phyloP scores from a whole-genome alignment of 2,888 invertebrate genomes.

The Pardosa pseudoannulata region DNA sequence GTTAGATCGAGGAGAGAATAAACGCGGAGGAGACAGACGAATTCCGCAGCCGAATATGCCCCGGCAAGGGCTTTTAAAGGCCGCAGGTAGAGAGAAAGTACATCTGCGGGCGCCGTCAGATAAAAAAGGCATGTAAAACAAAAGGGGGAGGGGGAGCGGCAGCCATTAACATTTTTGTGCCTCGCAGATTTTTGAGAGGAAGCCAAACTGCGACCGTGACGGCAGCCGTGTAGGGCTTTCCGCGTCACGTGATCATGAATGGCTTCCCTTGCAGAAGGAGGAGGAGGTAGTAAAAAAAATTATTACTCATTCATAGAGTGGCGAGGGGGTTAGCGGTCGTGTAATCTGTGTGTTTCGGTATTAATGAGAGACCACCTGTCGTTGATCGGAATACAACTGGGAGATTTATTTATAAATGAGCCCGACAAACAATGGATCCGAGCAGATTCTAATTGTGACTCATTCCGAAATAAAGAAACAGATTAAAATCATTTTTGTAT shows the following conservation, averaged over 20 bases:
- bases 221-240: conserved; percentile 35
- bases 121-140: neutral
- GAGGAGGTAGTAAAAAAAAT: neutral
- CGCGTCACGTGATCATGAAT: conserved; percentile 35
- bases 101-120: neutral
- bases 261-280: conserved; percentile 35
- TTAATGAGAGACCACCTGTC: neutral
- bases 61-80: neutral
- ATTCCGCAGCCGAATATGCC: neutral
- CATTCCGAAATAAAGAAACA: too few species aligned
- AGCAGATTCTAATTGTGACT: too few species aligned
- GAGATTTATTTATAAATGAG: too few species aligned
- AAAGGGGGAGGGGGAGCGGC: neutral
- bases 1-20: too few species aligned
- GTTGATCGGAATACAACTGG: too few species aligned
- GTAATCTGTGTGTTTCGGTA: neutral
- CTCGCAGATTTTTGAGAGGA: conserved; percentile 36
- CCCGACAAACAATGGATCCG: too few species aligned
- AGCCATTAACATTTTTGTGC: conserved; percentile 42
- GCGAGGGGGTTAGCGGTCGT: neutral
- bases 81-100: neutral
- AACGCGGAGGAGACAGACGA: too few species aligned
- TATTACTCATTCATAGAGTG: neutral
- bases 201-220: conserved; percentile 40
- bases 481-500: too few species aligned